These are phyloP conservation scores for Siniperca chuatsi DNA, from an alignment of 2,113 vertebrate species.

Conservation along the genomic window DNA sequence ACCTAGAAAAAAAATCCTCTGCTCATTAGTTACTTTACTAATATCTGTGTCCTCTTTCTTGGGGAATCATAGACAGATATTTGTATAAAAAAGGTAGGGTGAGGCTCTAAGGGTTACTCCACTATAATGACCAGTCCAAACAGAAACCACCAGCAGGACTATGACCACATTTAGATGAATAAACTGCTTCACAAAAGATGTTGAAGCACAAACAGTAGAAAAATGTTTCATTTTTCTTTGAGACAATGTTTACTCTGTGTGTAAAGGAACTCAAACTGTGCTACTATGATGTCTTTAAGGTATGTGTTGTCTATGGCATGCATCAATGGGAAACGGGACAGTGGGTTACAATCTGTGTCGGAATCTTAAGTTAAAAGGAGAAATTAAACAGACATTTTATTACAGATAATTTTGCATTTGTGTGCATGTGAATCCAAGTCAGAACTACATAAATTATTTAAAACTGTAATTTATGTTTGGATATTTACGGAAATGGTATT, in stretches of 20 bases:
- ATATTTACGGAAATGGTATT: neutral
- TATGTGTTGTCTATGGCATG: constrained; percentile 33
- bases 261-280: constrained; percentile 6
- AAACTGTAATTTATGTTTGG: neutral
- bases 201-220: constrained; percentile 63
- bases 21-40: neutral
- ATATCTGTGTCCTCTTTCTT: constrained; percentile 8
- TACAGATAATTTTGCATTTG: constrained; percentile 24
- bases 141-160: constrained; percentile 56
- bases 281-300: neutral
- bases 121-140: constrained; percentile 53
- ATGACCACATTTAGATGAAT: constrained; percentile 68
- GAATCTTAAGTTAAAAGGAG: constrained; percentile 24
- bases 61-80: neutral
- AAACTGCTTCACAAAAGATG: constrained; percentile 61
- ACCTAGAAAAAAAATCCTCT: neutral
- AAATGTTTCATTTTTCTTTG: constrained; percentile 57
- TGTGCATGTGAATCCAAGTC: constrained; percentile 30
- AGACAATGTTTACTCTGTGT: constrained; percentile 31
- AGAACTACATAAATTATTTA: neutral
- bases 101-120: constrained; percentile 47
- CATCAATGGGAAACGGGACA: constrained; percentile 35
- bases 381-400: constrained; percentile 20
- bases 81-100: neutral
- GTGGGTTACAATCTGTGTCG: constrained; percentile 32